Evolutionary conservation across 2,113 vertebrate genomes (phyloP).

Genomic region (Hydrolagus affinis): DNA sequence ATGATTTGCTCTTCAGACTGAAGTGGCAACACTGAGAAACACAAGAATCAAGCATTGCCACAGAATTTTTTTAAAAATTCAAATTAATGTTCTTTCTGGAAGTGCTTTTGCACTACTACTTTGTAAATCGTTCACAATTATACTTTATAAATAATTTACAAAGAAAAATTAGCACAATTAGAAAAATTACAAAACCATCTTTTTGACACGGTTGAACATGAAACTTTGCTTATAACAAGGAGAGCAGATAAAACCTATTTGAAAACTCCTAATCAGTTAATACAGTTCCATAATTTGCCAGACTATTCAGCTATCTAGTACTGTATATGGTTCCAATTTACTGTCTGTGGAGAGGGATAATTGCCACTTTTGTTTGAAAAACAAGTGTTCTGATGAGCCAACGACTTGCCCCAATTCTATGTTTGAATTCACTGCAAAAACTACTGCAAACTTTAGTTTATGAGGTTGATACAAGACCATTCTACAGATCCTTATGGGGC

Average conservation of each 20-base stretch:
- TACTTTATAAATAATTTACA: not conserved
- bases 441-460: not conserved
- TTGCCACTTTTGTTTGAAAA: not conserved
- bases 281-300: not conserved
- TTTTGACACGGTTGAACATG: not conserved
- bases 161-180: not conserved
- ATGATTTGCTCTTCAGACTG: not conserved
- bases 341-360: not conserved
- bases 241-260: not conserved
- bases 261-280: not conserved
- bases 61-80: not conserved
- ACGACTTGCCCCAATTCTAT: not conserved
- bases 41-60: slow-evolving; percentile 12
- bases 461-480: not conserved
- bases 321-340: not conserved
- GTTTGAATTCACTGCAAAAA: not conserved
- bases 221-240: not conserved
- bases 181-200: slow-evolving; percentile 6
- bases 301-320: not conserved
- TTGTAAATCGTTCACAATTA: not conserved
- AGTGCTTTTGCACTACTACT: slow-evolving; percentile 6
- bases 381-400: not conserved
- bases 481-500: no score
- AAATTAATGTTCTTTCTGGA: slow-evolving; percentile 6
- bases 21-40: not conserved